Base-by-base conservation (phyloP, 2,113 vertebrate genomes). In the Todiramphus chloris region DNA sequence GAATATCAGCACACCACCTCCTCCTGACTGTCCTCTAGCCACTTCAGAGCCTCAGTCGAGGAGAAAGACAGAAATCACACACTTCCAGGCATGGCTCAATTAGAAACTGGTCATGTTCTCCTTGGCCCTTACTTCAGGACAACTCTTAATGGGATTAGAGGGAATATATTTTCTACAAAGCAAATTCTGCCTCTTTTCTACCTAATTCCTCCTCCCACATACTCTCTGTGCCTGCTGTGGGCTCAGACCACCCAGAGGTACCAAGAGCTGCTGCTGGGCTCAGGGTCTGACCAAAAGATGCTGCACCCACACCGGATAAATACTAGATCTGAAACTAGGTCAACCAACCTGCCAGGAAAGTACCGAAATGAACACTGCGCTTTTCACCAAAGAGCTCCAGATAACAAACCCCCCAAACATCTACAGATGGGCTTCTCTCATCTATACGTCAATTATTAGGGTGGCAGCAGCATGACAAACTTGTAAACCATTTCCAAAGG, bases 321-420 rank as follows among this genome's bases (percentile, higher is more conserved):
- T 44, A 83, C 5, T 35, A 64, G 16, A 82, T 86, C 88, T 89
- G 94, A 97, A 95, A 97, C 69, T 86, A 96, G 94, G 59, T 69
- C 79, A 95, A 51, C 33, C 91, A 91, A 87, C 24, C 68, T 3
- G 20, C 76, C 46, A 84, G 76, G 75, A 69, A 93, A 96, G 83
- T 72, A 92, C 88, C n/a, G 28, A 93, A 90, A 79, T 51, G 78
- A 41, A 92, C 51, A 67, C 93, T 30, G 83, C 5, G 10, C 75
- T 89, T 74, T 6, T 73, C 83, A 37, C 74, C 30, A 21, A 74
- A 63, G 85, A 5, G 20, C 35, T 86, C 20, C 66, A 81, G 76
- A 58, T 58, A 69, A 25, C 19, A 87, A 96, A 28, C 44, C 63
- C 60, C 82, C 75, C 46, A 16, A 88, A 69, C 55, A 25, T 16